phyloP scores from a whole-genome alignment of 1,140 invertebrate genomes.

The Eriocheir sinensis region DNA sequence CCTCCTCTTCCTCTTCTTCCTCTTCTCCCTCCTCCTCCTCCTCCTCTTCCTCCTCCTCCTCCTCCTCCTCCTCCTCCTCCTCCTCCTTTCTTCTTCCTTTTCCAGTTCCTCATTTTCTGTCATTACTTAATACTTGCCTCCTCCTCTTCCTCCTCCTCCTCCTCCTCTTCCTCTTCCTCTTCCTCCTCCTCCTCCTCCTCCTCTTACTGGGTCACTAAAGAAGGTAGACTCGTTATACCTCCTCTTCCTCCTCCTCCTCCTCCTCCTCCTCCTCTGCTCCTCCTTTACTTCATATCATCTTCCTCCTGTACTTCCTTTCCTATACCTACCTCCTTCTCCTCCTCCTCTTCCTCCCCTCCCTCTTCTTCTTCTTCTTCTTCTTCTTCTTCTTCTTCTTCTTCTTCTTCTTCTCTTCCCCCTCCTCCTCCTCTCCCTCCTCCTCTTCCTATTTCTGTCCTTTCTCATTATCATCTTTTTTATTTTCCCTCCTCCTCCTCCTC shows the following conservation, averaged over 20 bases:
- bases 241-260: neutral
- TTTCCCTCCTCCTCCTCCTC: too few relatives aligned
- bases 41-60: neutral
- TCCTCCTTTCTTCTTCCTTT: neutral
- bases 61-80: neutral
- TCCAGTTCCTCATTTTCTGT: neutral
- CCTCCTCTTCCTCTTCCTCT: neutral
- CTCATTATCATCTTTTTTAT: too few relatives aligned
- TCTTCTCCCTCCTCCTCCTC: neutral
- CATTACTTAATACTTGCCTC: neutral
- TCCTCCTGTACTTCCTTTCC: too few relatives aligned
- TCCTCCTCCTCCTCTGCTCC: neutral
- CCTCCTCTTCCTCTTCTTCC: neutral
- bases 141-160: neutral
- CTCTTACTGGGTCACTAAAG: too few relatives aligned
- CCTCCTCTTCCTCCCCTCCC: neutral
- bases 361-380: neutral
- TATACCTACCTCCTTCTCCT: too few relatives aligned
- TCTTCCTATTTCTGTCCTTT: too few relatives aligned
- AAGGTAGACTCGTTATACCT: too few relatives aligned
- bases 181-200: neutral
- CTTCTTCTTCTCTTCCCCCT: neutral
- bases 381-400: neutral
- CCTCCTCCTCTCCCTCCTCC: neutral
- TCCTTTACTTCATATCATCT: neutral